Conservation (phyloP, 2,113 vertebrate genomes). For the Amblyopsis rosae region DNA sequence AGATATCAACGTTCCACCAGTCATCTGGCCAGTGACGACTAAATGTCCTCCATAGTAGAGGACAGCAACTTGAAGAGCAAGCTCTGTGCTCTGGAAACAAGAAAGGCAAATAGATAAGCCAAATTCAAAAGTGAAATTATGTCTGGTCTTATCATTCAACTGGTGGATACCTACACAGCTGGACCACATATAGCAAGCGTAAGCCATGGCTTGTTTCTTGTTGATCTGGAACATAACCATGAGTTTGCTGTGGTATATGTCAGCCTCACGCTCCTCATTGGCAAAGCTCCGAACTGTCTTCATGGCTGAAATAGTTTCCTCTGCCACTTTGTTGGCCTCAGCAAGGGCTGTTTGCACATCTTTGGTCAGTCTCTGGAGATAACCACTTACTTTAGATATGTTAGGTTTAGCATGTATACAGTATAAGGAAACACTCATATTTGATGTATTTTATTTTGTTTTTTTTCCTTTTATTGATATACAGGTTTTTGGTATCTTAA, state of each 20-base stretch:
- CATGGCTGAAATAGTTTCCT: slow-evolving; percentile 94
- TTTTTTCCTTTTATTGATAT: not conserved
- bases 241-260: slow-evolving; percentile 82
- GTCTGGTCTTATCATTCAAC: too few species aligned
- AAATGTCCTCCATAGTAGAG: slow-evolving; percentile 94
- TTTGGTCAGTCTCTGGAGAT: slow-evolving; percentile 85
- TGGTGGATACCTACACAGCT: slow-evolving; percentile 81
- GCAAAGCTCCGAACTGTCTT: slow-evolving; percentile 94
- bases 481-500: not conserved
- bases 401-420: not conserved
- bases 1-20: slow-evolving; percentile 85
- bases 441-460: not conserved
- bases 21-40: slow-evolving; percentile 89
- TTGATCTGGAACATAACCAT: slow-evolving; percentile 88
- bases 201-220: slow-evolving; percentile 88
- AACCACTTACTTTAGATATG: not conserved
- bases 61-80: slow-evolving; percentile 89
- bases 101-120: not conserved
- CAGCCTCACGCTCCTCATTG: slow-evolving; percentile 83
- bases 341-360: slow-evolving; percentile 90
- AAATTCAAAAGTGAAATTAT: too few species aligned
- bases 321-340: slow-evolving; percentile 89
- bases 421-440: not conserved
- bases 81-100: slow-evolving; percentile 82
- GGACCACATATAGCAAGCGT: slow-evolving; percentile 90